A percentile compares a stretch with the other conserved stretches of the same genome.
Evolutionary conservation across 35 echinoderm and acorn worm species (phyloP).

Genomic region (Apostichopus japonicus): DNA sequence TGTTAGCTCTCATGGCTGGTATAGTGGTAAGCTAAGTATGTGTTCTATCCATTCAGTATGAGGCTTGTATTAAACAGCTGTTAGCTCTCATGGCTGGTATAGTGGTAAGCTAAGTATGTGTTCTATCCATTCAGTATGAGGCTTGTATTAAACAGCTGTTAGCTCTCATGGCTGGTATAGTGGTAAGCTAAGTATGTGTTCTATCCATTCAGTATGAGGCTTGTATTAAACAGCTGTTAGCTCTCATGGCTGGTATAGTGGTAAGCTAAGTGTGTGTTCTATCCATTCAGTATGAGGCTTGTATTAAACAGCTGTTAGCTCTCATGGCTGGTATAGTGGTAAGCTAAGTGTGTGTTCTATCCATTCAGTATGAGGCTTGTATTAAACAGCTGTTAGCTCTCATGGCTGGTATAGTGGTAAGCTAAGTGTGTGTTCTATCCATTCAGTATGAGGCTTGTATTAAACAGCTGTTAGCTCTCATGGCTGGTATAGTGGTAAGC

Average conservation of each 20-base stretch:
- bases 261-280: conserved; percentile 22
- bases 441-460: conserved; percentile 63
- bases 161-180: too few relatives aligned
- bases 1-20: conserved; percentile 63
- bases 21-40: conserved; percentile 60
- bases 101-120: conserved; percentile 46
- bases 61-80: conserved; percentile 83
- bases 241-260: conserved; percentile 66
- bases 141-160: conserved; percentile 81
- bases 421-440: background rate
- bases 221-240: conserved; percentile 79
- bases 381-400: conserved; percentile 70
- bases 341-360: background rate
- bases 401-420: too few relatives aligned
- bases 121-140: background rate
- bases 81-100: conserved; percentile 64
- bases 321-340: conserved; percentile 74
- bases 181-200: conserved; percentile 50
- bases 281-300: conserved; percentile 59
- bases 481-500: conserved; percentile 74
- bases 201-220: conserved; percentile 24
- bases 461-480: conserved; percentile 67
- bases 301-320: conserved; percentile 74
- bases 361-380: conserved; percentile 57
- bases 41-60: background rate